Base-by-base conservation (phyloP, 2,888 invertebrate species). In the Drosophila helvetica region DNA sequence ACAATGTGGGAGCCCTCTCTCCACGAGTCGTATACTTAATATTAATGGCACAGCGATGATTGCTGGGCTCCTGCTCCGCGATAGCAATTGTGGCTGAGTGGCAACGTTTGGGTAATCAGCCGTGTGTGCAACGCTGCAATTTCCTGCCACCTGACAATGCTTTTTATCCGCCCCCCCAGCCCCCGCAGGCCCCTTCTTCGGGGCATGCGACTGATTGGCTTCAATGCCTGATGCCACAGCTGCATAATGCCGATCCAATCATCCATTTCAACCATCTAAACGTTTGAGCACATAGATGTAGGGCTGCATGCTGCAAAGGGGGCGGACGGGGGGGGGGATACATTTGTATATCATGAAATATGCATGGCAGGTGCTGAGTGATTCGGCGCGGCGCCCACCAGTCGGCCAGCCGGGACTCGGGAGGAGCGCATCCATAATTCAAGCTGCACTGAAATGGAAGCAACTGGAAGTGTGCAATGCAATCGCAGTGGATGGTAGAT, bases 201-300 rank as follows among this genome's bases (percentile, higher is more conserved):
- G 12, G 1, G 33, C 22, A 10, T 19, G 38, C 62, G 42, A 60
- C 67, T 78, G 83, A 83, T 83, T 81, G 79, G 72, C 67, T 50
- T 71, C 70, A 71, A 53, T 48, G 53, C 22, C 18, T 57, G 46
- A 47, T 69, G 67, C 48, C 38, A 38, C 61, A 62, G 57, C 81
- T 80, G 77, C 75, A 77, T 72, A 77, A 78, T 72, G 68, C 67
- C 62, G 58, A 69, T 48, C 71, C 65, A 81, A 69, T 83, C 81
- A 77, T 69, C 67, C 62, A 52, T 56, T 57, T 12, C 42, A 22
- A 38, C 47, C 53, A 43, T 38, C 46, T 65, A 60, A 67, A 47
- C 47, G 45, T 43, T 57, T 50, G 8, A 8, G 27, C 27, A 27
- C 27, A 27, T 8, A 27, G 27, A 27, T 7, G 8, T 27, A 54